Base-by-base conservation (phyloP, 2,797 vertebrate species). In the Champsocephalus esox region DNA sequence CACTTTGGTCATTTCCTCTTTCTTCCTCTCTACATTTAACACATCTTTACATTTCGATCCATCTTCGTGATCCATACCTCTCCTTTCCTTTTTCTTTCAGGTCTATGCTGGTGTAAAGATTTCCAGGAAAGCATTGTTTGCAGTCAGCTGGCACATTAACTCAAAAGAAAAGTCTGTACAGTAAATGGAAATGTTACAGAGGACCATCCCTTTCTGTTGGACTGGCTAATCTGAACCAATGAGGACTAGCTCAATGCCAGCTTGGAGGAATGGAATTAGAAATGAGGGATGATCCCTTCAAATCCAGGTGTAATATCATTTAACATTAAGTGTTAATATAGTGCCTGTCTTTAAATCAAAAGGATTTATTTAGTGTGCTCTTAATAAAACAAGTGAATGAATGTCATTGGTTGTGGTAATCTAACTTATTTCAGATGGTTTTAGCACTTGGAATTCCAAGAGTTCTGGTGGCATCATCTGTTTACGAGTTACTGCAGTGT, bases 71-170 rank as follows among this genome's bases (percentile, higher is more conserved):
- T 75, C 80, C 70, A 61, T 79, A 64, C 73, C 69, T 75, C 34
- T 58, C 60, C 50, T 38, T 66, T 19, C 71, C 55, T 46, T 34
- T 66, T 51, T 56, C 56, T 49, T 2, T 51, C 44, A 10, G 60
- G 21, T 70, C 57, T 57, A 24, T 19, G 65, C 14, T 17, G 12
- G 79, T 51, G 48, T 38, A 71, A 41, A 49, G 73, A 79, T 60
- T 75, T 82, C 81, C 38, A 55, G 68, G 68, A 3, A 87, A 84
- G 86, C 87, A 57, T 73, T 88, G 84, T 87, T 86, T 76, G 57
- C 45, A 48, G 87, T 85, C 89, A 90, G 85, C 80, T 91, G 90
- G 88, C 88, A 82, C 61, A 65, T 11, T 81, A 87, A 83, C 62
- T 75, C 73, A 38, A 38, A 38, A 38, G 8, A 38, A 38, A 38